Conservation (phyloP, 2,888 invertebrate genomes). For the Ditula angustiorana region DNA sequence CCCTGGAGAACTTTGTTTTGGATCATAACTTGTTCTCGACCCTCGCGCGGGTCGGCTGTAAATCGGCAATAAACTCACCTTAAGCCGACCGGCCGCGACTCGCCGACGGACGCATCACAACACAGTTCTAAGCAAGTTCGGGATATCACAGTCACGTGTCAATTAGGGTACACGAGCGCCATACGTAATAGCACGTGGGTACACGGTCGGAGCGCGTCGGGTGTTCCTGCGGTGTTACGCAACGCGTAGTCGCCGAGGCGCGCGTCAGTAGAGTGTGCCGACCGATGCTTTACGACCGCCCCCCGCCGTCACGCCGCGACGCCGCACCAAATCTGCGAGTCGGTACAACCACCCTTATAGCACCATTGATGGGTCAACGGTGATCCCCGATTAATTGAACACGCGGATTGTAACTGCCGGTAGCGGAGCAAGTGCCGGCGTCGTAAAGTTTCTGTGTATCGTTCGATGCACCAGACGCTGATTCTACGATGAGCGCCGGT, state of each 20-base stretch:
- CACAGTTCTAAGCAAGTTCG: slow-evolving; percentile 40
- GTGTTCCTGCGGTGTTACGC: slow-evolving; percentile 84
- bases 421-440: slow-evolving; percentile 79
- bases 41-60: slow-evolving; percentile 67
- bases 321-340: slow-evolving; percentile 85
- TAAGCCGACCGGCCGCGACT: slow-evolving; percentile 77
- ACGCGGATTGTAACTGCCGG: slow-evolving; percentile 75
- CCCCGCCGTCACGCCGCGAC: slow-evolving; percentile 76
- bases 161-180: slow-evolving; percentile 79
- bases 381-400: slow-evolving; percentile 83
- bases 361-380: slow-evolving; percentile 79
- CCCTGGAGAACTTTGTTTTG: slow-evolving; percentile 70
- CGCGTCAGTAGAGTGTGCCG: slow-evolving; percentile 85
- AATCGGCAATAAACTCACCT: slow-evolving; percentile 85
- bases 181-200: slow-evolving; percentile 83
- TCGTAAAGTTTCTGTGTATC: slow-evolving; percentile 86
- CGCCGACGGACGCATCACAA: slow-evolving; percentile 77
- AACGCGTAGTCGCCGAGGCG: slow-evolving; percentile 84
- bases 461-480: slow-evolving; percentile 85
- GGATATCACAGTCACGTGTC: slow-evolving; percentile 69
- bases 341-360: slow-evolving; percentile 81
- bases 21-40: slow-evolving; percentile 67
- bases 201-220: slow-evolving; percentile 72
- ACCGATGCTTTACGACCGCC: slow-evolving; percentile 84
- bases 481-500: slow-evolving; percentile 66